Conservation (phyloP, 2,113 vertebrate species). For the Podiceps cristatus region DNA sequence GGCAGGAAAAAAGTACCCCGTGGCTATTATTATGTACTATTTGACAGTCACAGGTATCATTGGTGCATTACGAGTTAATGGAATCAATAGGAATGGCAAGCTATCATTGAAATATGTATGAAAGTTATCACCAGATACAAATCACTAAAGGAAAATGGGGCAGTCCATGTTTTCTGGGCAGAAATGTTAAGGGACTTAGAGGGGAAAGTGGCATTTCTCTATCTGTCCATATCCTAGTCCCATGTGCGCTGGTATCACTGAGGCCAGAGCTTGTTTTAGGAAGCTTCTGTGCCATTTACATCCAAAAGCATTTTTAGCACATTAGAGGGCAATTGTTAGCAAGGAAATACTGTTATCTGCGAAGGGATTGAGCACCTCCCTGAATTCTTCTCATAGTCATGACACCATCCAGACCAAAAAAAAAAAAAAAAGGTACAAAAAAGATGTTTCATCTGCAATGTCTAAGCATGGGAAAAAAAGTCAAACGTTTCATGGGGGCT, state of each 20-base stretch:
- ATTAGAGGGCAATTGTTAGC: background rate
- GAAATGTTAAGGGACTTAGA: rapidly evolving
- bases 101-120: background rate
- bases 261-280: background rate
- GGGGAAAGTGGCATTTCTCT: background rate
- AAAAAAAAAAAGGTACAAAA: background rate
- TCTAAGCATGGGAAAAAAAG: background rate
- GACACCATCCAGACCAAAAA: background rate
- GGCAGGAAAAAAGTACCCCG: background rate
- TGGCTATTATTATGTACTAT: background rate
- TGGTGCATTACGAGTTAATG: background rate
- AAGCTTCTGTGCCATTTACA: background rate
- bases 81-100: background rate
- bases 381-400: background rate
- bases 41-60: background rate
- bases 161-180: background rate
- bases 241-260: background rate
- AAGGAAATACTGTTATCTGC: background rate
- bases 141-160: background rate
- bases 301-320: background rate
- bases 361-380: background rate
- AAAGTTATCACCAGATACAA: background rate
- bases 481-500: background rate
- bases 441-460: background rate
- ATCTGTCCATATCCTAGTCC: background rate